Conservation (phyloP, 1,140 invertebrate genomes). For the Microplitis mediator region DNA sequence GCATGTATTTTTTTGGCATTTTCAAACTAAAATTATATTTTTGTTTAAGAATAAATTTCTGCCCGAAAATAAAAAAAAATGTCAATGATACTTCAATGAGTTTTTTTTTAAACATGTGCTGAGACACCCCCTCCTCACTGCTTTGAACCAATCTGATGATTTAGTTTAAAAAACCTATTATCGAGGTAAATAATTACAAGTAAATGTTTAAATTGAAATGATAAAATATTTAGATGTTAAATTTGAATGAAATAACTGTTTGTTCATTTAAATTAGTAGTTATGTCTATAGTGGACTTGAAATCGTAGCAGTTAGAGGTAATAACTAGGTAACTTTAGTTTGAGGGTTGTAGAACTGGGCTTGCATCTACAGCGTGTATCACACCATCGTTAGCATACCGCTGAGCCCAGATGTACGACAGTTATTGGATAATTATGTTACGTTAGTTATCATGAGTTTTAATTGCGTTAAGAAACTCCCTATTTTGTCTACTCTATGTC, state of each 20-base stretch:
- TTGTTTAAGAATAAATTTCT: too few species aligned
- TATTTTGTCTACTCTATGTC: constrained; percentile 32
- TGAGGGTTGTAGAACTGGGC: background rate
- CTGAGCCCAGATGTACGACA: constrained; percentile 33
- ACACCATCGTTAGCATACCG: constrained; percentile 17
- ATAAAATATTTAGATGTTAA: background rate
- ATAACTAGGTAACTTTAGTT: constrained; percentile 3
- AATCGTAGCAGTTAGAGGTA: background rate
- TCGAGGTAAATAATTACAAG: background rate
- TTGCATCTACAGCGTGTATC: constrained; percentile 4
- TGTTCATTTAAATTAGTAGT: background rate
- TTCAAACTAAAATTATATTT: too few species aligned
- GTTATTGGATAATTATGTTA: constrained; percentile 49
- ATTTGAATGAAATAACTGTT: background rate
- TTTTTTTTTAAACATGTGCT: too few species aligned
- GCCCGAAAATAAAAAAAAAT: too few species aligned
- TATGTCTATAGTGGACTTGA: background rate
- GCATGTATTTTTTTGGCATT: too few species aligned
- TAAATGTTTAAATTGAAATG: background rate
- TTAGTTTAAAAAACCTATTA: too few species aligned
- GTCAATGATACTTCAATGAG: too few species aligned
- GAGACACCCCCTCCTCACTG: too few species aligned
- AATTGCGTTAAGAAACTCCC: constrained; percentile 43
- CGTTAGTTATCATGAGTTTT: constrained; percentile 46
- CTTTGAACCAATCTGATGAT: too few species aligned